Base-by-base conservation (phyloP, 2,113 vertebrate species). In the Istiophorus platypterus region DNA sequence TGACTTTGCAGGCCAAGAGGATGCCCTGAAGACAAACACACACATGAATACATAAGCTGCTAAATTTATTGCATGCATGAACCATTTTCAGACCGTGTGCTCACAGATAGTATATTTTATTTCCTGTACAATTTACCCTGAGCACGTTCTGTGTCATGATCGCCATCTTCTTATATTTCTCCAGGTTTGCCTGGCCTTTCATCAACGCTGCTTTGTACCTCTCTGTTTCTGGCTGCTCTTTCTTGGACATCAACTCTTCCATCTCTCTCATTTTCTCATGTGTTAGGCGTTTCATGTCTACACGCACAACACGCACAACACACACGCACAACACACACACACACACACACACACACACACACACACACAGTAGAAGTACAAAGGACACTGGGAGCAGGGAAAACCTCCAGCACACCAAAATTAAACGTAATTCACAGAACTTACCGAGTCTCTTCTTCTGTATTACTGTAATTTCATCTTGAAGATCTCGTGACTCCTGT, bases 381-480 rank as follows among this genome's bases (percentile, higher is more conserved):
- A n/a, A n/a, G n/a, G n/a, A n/a, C n/a, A n/a, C n/a, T n/a, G n/a
- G n/a, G n/a, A n/a, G n/a, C n/a, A n/a, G n/a, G n/a, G n/a, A n/a
- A n/a, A n/a, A n/a, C n/a, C n/a, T n/a, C n/a, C n/a, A n/a, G n/a
- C n/a, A n/a, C n/a, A n/a, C n/a, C n/a, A n/a, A n/a, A n/a, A n/a
- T n/a, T n/a, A n/a, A n/a, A n/a, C n/a, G 31, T 34, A 41, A 65
- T 24, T 59, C 29, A 8, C 2, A 2, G 12, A 62, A n/a, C 1
- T 17, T 89, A 96, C 95, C 94, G 37, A 95, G 94, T 80, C 94
- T 92, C 29, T 92, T 82, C 78, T 95, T 95, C 80, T 95, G 94
- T 52, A 92, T 73, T 39, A 93, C 84, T 81, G 88, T 93, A 74
- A 95, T 92, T 80, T 94, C 92, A 72, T 93, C 93, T 84, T 95